Percentiles rank a stretch among this genome's conserved stretches.
Evolutionary conservation across 2,888 invertebrate genomes (phyloP).

Genomic region (Nysson spinosus): DNA sequence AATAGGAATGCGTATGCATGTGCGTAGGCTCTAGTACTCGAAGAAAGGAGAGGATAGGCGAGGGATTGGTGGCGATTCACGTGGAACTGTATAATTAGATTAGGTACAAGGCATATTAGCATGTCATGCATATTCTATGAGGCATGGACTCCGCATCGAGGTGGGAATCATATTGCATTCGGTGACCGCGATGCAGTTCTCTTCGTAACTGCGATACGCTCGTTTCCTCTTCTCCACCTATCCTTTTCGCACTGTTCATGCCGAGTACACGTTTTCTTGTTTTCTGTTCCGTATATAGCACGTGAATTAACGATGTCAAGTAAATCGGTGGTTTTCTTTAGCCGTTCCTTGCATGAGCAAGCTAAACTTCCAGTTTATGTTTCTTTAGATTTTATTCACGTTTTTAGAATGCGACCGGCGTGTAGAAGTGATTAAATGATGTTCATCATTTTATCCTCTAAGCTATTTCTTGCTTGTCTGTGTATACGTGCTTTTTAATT

Average conservation of each 20-base stretch:
- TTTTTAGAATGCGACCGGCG: too few relatives aligned
- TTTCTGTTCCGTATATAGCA: constrained; percentile 21
- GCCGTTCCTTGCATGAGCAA: too few relatives aligned
- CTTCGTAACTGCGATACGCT: constrained; percentile 1
- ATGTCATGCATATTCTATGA: constrained; percentile 75
- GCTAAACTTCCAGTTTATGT: too few relatives aligned
- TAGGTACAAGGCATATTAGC: constrained; percentile 72
- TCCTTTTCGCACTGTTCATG: constrained; percentile 17
- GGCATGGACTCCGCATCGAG: constrained; percentile 47
- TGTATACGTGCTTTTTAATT: too few relatives aligned
- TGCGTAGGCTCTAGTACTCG: constrained; percentile 32
- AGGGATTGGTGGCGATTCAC: constrained; percentile 56
- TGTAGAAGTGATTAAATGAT: too few relatives aligned
- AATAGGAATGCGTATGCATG: constrained; percentile 17
- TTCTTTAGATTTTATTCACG: too few relatives aligned
- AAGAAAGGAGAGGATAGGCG: constrained; percentile 44
- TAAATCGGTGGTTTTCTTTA: too few relatives aligned
- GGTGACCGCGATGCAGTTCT: constrained; percentile 34
- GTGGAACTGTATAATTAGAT: constrained; percentile 75
- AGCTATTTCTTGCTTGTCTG: too few relatives aligned
- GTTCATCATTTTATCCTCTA: too few relatives aligned
- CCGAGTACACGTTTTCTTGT: background rate
- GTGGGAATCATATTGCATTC: constrained; percentile 63
- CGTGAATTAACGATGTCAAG: too few relatives aligned
- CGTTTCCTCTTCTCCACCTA: constrained; percentile 1